Evolutionary conservation across 2,797 vertebrate species (phyloP).

Genomic region (Enteromius afrohamiltoni): DNA sequence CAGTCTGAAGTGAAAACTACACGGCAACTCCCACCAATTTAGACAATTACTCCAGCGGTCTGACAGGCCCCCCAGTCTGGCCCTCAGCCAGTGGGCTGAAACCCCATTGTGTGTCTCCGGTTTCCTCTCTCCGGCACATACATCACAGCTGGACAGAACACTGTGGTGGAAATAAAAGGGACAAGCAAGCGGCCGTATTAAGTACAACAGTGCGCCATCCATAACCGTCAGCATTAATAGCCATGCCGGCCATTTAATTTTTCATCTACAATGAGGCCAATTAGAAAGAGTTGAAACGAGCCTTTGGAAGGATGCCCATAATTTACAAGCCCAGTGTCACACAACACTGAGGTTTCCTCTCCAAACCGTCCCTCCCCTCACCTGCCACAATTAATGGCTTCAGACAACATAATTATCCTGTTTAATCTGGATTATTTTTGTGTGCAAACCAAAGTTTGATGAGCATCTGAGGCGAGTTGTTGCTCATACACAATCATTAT

Average conservation of each 20-base stretch:
- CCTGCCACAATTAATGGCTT: slow-evolving; percentile 77
- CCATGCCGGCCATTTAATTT: slow-evolving; percentile 74
- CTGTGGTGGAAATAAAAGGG: slow-evolving; percentile 77
- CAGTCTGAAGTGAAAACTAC: slow-evolving; percentile 41
- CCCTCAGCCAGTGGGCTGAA: slow-evolving; percentile 72
- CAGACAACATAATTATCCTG: slow-evolving; percentile 77
- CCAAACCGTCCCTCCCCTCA: slow-evolving; percentile 62
- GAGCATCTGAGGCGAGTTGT: slow-evolving; percentile 67
- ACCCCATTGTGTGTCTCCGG: slow-evolving; percentile 73
- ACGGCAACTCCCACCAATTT: slow-evolving; percentile 37
- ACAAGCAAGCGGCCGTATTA: slow-evolving; percentile 77
- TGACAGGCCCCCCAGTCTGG: slow-evolving; percentile 68
- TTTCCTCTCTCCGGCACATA: slow-evolving; percentile 68
- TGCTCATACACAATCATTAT: slow-evolving; percentile 65
- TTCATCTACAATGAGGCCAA: slow-evolving; percentile 77
- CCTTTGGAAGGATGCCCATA: slow-evolving; percentile 70
- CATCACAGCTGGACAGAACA: slow-evolving; percentile 76
- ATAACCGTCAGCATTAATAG: slow-evolving; percentile 77
- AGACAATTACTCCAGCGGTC: slow-evolving; percentile 54
- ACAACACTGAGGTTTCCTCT: slow-evolving; percentile 69
- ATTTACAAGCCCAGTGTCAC: slow-evolving; percentile 62
- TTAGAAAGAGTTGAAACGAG: slow-evolving; percentile 75
- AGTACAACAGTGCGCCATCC: slow-evolving; percentile 78
- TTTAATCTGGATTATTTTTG: slow-evolving; percentile 78
- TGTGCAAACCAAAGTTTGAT: slow-evolving; percentile 70